Conservation (phyloP, 2,797 vertebrate species). For the Diceros bicornis region DNA sequence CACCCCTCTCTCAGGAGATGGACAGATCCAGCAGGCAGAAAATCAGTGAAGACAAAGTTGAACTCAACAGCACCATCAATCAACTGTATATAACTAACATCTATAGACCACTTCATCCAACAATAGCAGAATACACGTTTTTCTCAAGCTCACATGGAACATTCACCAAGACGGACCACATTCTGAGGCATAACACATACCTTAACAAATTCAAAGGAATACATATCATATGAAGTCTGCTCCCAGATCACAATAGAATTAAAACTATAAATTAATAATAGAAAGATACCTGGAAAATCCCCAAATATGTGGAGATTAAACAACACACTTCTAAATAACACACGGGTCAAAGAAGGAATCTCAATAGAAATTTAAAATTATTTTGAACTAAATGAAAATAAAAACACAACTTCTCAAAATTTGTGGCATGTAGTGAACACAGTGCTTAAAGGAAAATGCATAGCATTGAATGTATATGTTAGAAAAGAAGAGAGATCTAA, state of each 20-base stretch:
- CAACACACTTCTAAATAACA: neutral
- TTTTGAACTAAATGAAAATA: neutral
- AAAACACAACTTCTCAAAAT: neutral
- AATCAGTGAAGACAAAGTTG: neutral
- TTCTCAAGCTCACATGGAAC: neutral
- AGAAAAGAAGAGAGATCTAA: neutral
- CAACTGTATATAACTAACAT: no score
- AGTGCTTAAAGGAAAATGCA: neutral
- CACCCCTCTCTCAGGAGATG: neutral
- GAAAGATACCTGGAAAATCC: neutral
- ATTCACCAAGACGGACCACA: neutral
- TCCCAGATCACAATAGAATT: neutral
- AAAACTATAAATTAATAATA: neutral
- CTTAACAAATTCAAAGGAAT: neutral
- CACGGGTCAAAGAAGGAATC: neutral
- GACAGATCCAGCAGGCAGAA: neutral
- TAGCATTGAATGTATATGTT: neutral
- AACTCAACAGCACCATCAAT: neutral
- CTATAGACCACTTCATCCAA: accelerated
- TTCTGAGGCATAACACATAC: neutral
- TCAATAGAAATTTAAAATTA: neutral
- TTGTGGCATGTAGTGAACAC: neutral
- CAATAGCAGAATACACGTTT: neutral
- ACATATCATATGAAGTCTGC: neutral
- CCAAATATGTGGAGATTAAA: neutral